Conservation (phyloP, 2,113 vertebrate genomes). For the Anhinga anhinga region DNA sequence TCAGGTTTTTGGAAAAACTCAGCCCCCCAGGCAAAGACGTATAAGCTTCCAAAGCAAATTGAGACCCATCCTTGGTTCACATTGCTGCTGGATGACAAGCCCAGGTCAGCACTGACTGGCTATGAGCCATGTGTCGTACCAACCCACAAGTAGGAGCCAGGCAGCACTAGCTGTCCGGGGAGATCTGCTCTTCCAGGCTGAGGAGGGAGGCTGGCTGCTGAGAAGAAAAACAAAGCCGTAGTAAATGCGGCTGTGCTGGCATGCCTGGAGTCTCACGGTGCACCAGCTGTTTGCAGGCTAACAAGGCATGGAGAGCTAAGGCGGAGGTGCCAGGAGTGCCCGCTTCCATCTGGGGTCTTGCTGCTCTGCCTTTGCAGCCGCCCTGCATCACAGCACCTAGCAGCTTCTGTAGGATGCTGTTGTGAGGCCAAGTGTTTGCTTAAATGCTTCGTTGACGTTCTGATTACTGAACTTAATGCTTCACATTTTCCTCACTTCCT, state of each 20-base stretch:
- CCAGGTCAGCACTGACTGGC: rapidly evolving
- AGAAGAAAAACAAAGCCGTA: background rate
- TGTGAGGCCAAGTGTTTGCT: rapidly evolving
- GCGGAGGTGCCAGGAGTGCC: rapidly evolving
- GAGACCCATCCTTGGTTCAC: background rate
- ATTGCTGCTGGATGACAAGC: background rate
- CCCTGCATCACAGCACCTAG: background rate
- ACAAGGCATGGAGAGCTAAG: background rate
- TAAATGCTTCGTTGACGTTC: background rate
- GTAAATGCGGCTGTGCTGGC: background rate
- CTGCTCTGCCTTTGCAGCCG: background rate
- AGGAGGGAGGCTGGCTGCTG: background rate
- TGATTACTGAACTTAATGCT: background rate
- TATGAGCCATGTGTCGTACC: background rate
- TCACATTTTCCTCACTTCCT: background rate
- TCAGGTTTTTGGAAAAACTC: background rate
- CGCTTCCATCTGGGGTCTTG: background rate
- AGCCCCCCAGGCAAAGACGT: background rate
- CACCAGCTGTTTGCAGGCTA: background rate
- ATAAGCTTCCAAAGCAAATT: background rate
- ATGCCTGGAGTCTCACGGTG: background rate
- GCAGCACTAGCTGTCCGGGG: background rate
- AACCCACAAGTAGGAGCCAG: background rate
- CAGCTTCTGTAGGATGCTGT: rapidly evolving
- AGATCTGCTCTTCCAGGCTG: background rate